These are phyloP conservation scores for Hemistola chrysoprasaria DNA, from an alignment of 2,888 invertebrate species.

Conservation along the genomic window DNA sequence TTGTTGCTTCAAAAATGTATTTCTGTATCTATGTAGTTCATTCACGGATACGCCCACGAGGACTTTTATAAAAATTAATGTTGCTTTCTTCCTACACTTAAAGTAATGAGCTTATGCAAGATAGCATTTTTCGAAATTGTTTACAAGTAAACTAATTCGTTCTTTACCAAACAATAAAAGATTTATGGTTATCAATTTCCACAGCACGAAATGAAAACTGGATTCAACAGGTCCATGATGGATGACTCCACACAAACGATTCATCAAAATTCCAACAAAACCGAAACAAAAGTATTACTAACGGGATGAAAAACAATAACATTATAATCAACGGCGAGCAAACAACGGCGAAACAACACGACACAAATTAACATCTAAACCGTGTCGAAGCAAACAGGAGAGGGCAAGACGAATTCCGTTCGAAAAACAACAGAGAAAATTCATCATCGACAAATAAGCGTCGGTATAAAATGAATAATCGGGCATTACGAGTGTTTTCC, in stretches of 20 bases:
- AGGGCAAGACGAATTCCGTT: constrained; percentile 1
- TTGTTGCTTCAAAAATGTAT: no score
- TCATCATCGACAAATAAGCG: constrained; percentile 43
- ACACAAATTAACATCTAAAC: constrained; percentile 13
- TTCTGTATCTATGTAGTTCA: no score
- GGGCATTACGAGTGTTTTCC: constrained; percentile 49
- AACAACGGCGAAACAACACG: constrained; percentile 12
- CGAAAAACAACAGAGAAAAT: constrained; percentile 23
- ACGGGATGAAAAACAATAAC: constrained; percentile 5
- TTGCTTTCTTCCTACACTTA: no score
- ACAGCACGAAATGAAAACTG: constrained; percentile 3
- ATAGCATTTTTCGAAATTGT: no score
- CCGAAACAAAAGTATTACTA: constrained; percentile 8
- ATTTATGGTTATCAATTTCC: neutral
- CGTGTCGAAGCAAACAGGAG: constrained; percentile 1
- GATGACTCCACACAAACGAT: constrained; percentile 2
- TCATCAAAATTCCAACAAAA: constrained; percentile 1
- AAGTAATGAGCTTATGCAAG: no score
- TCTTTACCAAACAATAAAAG: constrained; percentile 1
- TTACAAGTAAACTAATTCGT: no score
- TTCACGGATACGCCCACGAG: neutral
- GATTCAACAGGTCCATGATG: constrained; percentile 12
- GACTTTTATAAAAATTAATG: no score
- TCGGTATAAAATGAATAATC: constrained; percentile 54
- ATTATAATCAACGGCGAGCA: constrained; percentile 9